A percentile compares a stretch with the other conserved stretches of the same genome.
Conservation (phyloP, 2,888 invertebrate species). For the Chrysolina oricalcia region DNA sequence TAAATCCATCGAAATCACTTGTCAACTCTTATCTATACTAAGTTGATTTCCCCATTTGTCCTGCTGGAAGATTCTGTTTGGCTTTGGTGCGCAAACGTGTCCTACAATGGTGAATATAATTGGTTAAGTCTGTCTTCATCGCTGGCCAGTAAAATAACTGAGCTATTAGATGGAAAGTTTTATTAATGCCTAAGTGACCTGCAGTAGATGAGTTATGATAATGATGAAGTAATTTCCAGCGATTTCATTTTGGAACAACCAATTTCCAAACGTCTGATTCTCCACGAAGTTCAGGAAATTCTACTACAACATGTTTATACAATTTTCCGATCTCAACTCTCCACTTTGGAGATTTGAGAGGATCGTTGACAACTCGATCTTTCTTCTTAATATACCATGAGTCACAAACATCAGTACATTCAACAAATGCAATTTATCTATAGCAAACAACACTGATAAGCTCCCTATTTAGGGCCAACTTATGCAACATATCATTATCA, state of each 20-base stretch:
- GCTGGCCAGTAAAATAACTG: neutral
- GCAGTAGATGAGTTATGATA: neutral
- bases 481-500: no score
- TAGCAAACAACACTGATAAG: constrained; percentile 40
- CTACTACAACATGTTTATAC: neutral
- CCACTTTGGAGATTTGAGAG: no score
- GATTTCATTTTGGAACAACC: neutral
- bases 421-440: neutral
- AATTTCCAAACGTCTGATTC: neutral
- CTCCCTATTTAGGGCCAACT: neutral
- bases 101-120: neutral
- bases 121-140: neutral
- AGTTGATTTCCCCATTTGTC: neutral
- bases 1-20: neutral
- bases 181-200: neutral
- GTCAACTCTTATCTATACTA: neutral
- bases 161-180: neutral
- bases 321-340: neutral
- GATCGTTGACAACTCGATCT: no score
- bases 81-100: neutral
- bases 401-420: neutral
- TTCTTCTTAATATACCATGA: no score
- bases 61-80: neutral
- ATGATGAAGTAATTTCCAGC: neutral
- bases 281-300: neutral